Evolutionary conservation across 2,113 vertebrate genomes (phyloP).

Genomic region (Mola mola): DNA sequence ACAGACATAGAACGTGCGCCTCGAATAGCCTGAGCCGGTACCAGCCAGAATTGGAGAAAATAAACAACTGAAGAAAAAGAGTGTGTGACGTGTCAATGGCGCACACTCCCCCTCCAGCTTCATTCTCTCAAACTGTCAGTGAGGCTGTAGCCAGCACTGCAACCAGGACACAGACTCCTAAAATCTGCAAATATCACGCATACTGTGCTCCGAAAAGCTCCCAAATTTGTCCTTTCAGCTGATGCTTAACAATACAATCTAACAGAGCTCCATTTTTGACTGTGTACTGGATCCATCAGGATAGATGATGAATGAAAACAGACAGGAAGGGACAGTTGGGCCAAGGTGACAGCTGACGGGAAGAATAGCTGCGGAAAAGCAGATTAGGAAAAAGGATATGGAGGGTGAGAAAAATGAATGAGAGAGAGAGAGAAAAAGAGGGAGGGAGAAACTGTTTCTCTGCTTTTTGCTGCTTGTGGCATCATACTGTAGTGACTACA

Average conservation of each 20-base stretch:
- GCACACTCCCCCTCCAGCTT: conserved; percentile 45
- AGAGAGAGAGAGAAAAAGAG: background rate
- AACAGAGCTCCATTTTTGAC: conserved; percentile 33
- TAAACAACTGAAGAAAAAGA: conserved; percentile 52
- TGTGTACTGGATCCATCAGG: conserved; percentile 23
- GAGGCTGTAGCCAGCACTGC: conserved; percentile 39
- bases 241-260: conserved; percentile 25
- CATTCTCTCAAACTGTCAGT: conserved; percentile 24
- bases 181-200: conserved; percentile 29
- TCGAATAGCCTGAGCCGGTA: conserved; percentile 58
- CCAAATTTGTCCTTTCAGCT: conserved; percentile 13
- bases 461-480: conserved; percentile 31
- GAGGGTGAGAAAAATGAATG: background rate
- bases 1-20: conserved; percentile 22
- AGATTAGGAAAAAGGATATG: conserved; percentile 35
- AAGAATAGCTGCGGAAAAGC: conserved; percentile 31
- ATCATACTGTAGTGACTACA: conserved; percentile 40
- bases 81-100: conserved; percentile 42
- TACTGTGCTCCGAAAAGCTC: conserved; percentile 13
- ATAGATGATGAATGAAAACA: conserved; percentile 45
- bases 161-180: conserved; percentile 34
- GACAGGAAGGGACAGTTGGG: conserved; percentile 30
- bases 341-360: conserved; percentile 44
- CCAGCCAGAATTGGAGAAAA: conserved; percentile 56
- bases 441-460: conserved; percentile 4